Conservation (phyloP, 2,888 invertebrate species). For the Perizoma flavofasciatum region DNA sequence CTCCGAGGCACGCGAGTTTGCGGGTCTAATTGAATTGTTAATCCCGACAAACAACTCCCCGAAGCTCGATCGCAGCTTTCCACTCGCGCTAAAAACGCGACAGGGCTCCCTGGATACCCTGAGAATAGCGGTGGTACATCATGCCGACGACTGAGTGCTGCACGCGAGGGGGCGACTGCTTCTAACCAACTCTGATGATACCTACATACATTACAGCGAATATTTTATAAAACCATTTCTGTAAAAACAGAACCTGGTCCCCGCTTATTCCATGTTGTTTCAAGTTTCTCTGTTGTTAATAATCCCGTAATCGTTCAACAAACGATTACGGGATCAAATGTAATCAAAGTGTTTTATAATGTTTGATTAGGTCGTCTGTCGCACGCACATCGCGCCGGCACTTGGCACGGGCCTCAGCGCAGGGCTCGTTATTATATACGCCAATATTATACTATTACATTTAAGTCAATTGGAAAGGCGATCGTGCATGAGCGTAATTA, state of each 20-base stretch:
- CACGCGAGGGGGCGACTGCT: background rate
- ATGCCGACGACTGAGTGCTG: constrained; percentile 1
- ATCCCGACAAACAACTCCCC: constrained; percentile 32
- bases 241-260: background rate
- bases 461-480: constrained; percentile 20
- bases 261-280: too few species aligned
- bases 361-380: too few species aligned
- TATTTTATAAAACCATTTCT: background rate
- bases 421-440: constrained; percentile 1
- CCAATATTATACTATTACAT: constrained; percentile 23
- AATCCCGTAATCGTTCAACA: too few species aligned
- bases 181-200: background rate
- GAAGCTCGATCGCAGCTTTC: constrained; percentile 30
- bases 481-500: constrained; percentile 15
- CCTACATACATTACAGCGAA: background rate
- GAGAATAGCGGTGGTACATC: constrained; percentile 20
- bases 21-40: constrained; percentile 45
- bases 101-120: too few species aligned
- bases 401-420: too few species aligned
- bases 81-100: constrained; percentile 16
- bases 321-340: too few species aligned
- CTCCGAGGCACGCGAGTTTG: background rate
- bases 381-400: too few species aligned
- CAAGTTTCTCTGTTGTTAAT: too few species aligned
- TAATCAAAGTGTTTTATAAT: too few species aligned